Evolutionary conservation across 2,888 invertebrate genomes (phyloP), one percentile per base, ranked within the genome.

Genomic region (Agrotis ipsilon): DNA sequence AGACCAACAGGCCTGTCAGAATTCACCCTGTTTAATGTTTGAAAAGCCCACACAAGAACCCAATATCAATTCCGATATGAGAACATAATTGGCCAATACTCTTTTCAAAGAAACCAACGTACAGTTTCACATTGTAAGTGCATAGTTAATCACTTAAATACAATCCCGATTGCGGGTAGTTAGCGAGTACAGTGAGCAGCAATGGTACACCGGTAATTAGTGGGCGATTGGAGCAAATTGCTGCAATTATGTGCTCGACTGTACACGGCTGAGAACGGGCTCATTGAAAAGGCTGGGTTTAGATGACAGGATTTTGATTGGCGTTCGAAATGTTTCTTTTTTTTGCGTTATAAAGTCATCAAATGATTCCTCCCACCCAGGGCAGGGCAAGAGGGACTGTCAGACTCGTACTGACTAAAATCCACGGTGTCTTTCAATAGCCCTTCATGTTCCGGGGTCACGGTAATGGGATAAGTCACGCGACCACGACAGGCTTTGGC

Each of bases 181-280:
- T 83, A 81, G 75, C 75, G 21, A 39, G 71, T 79, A 75, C 80
- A 81, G 58, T 72, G 64, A 68, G 62, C 70, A 69, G 83, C 76
- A 72, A 72, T 72, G 64, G 67, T 80, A 83, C 63, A 82, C 83
- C 72, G 68, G 78, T 68, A 84, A 84, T 82, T 84, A 81, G 70
- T 55, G 55, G 52, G 21, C 68, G 80, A 81, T 83, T 76, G 76
- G 66, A 68, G 75, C 75, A 81, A 84, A 82, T 81, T 82, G 84
- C 78, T 48, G 75, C 68, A 81, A 82, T 82, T 82, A 82, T 81
- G 82, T 68, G 46, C 72, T 83, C 52, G 55, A 80, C 68, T 80
- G 69, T 80, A 75, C 72, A n/a, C 21, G 27, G 62, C 32, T 39
- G 49, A 68, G 68, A 57, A 55, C 27, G 45, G 19, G 45, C 27